Evolutionary conservation across 2,888 invertebrate species (phyloP), one percentile per base, ranked within the genome.

Genomic region (Merodon equestris): DNA sequence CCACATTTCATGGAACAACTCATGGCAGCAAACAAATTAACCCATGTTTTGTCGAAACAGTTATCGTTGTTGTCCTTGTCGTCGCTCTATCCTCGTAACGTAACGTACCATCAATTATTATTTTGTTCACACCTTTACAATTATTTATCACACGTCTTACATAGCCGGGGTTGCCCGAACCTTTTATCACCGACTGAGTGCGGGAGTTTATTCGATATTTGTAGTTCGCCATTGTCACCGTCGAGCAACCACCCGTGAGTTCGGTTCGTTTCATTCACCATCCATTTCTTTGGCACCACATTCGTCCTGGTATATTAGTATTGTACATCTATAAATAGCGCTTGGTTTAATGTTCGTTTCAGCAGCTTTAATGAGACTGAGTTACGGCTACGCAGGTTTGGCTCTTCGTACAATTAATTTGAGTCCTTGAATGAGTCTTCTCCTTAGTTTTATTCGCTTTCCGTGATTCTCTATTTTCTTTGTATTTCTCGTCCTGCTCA

Each of bases 91-190:
- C 44, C 7, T 44, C 27, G 57, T 42, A 58, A 38, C 54, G 58
- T 68, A 73, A 68, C 61, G 57, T 63, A 63, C 74, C 36, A 79
- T 79, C 73, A 79, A 79, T 79, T 79, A 79, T 79, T 79, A 73
- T 79, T 74, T 68, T 74, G 79, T 74, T 73, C 73, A 73, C 77
- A 77, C 77, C 77, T 77, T 61, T 73, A 60, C 61, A 67, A 77
- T 77, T 77, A 73, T 73, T 68, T 77, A 77, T 77, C 64, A 79
- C 79, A 79, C 18, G 61, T 67, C 57, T 48, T 61, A 42, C 36
- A 64, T 44, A 75, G 63, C 38, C 18, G 48, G 56, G 48, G 44
- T 44, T 19, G 9, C 18, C 42, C 36, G 34, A 14, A 15, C 53
- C 14, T 0, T 7, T 10, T 42, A 17, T 5, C 38, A 5, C 3